phyloP scores from a whole-genome alignment of 1,140 invertebrate genomes.

The Bursaphelenchus mucronatus region DNA sequence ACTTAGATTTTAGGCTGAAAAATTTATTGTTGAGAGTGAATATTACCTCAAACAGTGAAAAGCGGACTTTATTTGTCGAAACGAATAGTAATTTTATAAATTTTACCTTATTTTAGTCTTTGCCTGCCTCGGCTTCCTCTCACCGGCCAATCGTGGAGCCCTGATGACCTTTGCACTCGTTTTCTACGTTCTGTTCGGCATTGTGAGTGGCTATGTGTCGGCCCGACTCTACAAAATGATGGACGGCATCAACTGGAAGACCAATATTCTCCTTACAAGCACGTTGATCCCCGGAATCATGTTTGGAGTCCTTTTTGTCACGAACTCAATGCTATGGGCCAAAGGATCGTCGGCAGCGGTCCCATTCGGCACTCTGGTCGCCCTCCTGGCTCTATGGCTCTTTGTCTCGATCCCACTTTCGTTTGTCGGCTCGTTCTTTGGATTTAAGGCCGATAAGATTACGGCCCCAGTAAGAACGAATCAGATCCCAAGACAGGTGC shows the following conservation, averaged over 20 bases:
- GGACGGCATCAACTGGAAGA: constrained; percentile 92
- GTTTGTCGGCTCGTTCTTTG: constrained; percentile 95
- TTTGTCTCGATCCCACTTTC: constrained; percentile 94
- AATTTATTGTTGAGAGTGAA: too few relatives aligned
- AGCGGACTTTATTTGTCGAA: too few relatives aligned
- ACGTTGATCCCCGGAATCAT: constrained; percentile 89
- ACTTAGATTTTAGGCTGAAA: too few relatives aligned
- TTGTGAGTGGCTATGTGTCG: constrained; percentile 89
- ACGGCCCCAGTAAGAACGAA: constrained; percentile 95
- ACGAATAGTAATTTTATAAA: too few relatives aligned
- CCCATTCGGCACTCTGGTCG: constrained; percentile 93
- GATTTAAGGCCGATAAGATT: constrained; percentile 87
- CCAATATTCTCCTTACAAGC: constrained; percentile 89
- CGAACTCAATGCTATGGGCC: constrained; percentile 91
- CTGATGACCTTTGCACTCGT: constrained; percentile 87
- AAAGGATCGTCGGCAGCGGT: constrained; percentile 83
- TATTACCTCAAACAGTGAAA: too few relatives aligned
- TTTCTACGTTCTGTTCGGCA: constrained; percentile 87
- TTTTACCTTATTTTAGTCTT: constrained; percentile 69
- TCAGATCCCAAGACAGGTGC: constrained; percentile 95
- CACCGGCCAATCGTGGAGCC: constrained; percentile 93
- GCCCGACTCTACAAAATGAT: constrained; percentile 69
- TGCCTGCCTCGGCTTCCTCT: constrained; percentile 93
- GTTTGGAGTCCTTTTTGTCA: constrained; percentile 87
- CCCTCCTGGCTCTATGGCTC: constrained; percentile 92